Evolutionary conservation across 2,113 vertebrate genomes (phyloP).

Genomic region (Clarias batrachus): DNA sequence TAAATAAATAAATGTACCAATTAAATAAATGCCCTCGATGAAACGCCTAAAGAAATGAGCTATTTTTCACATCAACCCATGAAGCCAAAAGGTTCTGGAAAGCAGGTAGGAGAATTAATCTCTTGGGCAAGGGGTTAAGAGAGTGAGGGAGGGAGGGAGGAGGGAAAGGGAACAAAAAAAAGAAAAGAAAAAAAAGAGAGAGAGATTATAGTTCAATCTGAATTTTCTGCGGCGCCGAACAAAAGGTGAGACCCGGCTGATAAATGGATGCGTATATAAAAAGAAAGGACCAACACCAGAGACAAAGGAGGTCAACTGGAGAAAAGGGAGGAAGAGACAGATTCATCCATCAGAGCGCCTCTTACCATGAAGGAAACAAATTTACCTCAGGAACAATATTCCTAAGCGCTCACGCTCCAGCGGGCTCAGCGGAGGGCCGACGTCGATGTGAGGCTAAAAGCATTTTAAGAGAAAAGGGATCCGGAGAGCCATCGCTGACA

Average conservation of each 20-base stretch:
- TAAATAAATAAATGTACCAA: neutral
- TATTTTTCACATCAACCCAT: neutral
- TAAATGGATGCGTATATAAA: constrained; percentile 25
- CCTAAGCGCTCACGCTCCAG: constrained; percentile 8
- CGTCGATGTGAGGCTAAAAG: neutral
- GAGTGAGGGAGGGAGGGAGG: neutral
- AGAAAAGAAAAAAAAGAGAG: constrained; percentile 10
- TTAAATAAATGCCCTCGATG: constrained; percentile 26
- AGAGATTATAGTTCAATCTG: constrained; percentile 50
- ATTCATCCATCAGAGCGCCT: constrained; percentile 40
- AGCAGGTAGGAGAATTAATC: constrained; percentile 8
- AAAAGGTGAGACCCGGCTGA: constrained; percentile 24
- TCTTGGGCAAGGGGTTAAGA: neutral
- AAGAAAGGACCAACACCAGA: constrained; percentile 29
- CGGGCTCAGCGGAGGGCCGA: neutral
- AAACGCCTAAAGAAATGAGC: constrained; percentile 1
- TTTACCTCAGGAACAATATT: constrained; percentile 35
- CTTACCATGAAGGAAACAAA: constrained; percentile 27
- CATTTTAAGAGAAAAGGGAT: neutral
- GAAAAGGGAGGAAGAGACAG: constrained; percentile 23
- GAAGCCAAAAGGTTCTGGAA: neutral
- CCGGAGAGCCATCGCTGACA: neutral
- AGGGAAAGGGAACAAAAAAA: constrained; percentile 1
- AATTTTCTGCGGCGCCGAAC: constrained; percentile 39
- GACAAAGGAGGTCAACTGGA: constrained; percentile 23